Base-by-base conservation (phyloP, 1,140 invertebrate species). In the Pachyrhynchus sulphureomaculatus region DNA sequence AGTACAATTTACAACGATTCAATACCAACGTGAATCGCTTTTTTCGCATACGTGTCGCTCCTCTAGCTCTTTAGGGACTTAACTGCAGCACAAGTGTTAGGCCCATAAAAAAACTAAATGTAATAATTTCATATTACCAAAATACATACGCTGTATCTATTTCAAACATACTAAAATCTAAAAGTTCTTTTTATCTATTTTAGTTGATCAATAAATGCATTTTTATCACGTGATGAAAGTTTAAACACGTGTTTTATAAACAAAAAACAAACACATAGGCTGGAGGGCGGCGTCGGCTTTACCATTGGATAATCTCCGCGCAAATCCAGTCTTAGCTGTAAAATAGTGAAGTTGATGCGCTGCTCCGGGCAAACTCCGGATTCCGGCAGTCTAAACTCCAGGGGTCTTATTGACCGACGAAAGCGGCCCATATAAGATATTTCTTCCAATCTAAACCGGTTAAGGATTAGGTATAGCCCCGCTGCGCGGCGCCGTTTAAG, bases 351-450 rank as follows among this genome's bases (percentile, higher is more conserved):
- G 55, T 49, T 61, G 24, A 48, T 48, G 57, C 59, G 59, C 49
- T 41, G 59, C 59, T 61, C 59, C 59, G 59, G 59, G 59, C 59
- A 61, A 61, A 61, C 59, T 61, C 59, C 59, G 59, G 59, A 61
- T 61, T 61, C 59, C 59, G 49, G 39, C 57, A 39, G 54, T 61
- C 59, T 42, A 61, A 53, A 54, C 59, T 53, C 49, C 59, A 18
- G 29, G 12, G 49, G 59, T 54, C 49, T 61, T 61, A 61, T 61
- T 61, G 59, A 61, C 59, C 59, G 45, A 42, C 59, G 49, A 36
- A 37, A 20, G 44, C 59, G 23, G 59, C 59, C 59, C 59, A 53
- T 53, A 39, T 60, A 61, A 61, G 59, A 61, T 39, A 61, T 54
- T 61, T 61, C 59, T 61, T 34, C 59, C 59, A 61, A 61, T 61